Percentiles rank a stretch among this genome's conserved stretches.
Evolutionary conservation across 2,888 invertebrate species (phyloP).

Genomic region (Bombyx huttoni): DNA sequence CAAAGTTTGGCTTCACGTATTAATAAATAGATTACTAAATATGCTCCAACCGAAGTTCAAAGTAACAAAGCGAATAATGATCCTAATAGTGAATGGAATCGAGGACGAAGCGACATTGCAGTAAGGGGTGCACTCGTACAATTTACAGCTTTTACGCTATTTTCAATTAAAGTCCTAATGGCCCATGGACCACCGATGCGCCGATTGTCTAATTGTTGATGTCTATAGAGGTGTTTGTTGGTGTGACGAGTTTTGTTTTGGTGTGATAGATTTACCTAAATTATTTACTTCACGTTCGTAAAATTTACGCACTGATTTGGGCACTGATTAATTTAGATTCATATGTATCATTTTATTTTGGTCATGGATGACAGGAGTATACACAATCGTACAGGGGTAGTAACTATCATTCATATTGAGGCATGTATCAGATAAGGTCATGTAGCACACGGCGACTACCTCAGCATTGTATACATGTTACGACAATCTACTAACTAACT

Average conservation of each 20-base stretch:
- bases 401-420: no score
- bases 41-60: slow-evolving; percentile 1
- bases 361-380: no score
- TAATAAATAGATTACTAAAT: no score
- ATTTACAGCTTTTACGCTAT: slow-evolving; percentile 78
- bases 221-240: slow-evolving; percentile 16
- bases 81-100: slow-evolving; percentile 7
- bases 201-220: slow-evolving; percentile 63
- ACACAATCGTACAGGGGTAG: no score
- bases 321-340: no score
- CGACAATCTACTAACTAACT: no score
- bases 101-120: slow-evolving; percentile 8
- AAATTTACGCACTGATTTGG: no score
- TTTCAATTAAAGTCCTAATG: slow-evolving; percentile 79
- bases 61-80: not conserved
- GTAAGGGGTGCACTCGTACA: slow-evolving; percentile 48
- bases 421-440: no score
- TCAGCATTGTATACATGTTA: no score
- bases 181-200: slow-evolving; percentile 71
- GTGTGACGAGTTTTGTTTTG: slow-evolving; percentile 15
- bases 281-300: not conserved
- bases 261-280: slow-evolving; percentile 19
- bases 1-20: no score
- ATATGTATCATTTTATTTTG: no score
- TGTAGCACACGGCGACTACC: no score